Base-by-base conservation (phyloP, 2,888 invertebrate species). In the Beris chalybata region DNA sequence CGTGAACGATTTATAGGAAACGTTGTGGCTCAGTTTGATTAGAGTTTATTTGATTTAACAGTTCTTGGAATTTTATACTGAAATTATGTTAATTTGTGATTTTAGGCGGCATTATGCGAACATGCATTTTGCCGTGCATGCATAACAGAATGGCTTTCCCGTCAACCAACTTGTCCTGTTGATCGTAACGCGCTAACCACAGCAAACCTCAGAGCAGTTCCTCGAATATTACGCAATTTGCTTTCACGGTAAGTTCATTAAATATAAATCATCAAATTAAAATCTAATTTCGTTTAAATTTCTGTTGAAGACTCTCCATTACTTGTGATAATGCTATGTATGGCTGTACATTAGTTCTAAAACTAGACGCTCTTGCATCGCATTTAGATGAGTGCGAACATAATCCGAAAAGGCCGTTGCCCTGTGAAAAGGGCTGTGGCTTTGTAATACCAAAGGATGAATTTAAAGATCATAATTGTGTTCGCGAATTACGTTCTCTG, bases 371-470 rank as follows among this genome's bases (percentile, higher is more conserved):
- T 9, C 82, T 97, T 71, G 83, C 87, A n/a, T 84, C 89, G 29
- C 97, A 97, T 82, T 82, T 95, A 73, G 89, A 90, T 77, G 96
- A 96, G 81, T 97, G 97, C 83, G 91, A 91, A 81, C 91, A 88
- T 78, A 97, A 97, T 82, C 97, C 97, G 0, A 96, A 96, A 81
- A 86, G 95, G 75, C 95, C 95, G 13, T 87, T 95, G 75, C 91
- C 92, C 47, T 97, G 97, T 80, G 95, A 95, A 75, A 89, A 91
- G 72, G 97, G 97, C 22, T 97, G 97, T 76, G 96, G 95, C 29
- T 86, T 96, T 56, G 90, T 95, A 64, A 92, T 97, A 75, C 96
- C 97, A 9, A 97, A 96, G 82, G 96, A 97, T 82, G 95, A 96
- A 81, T 80, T 96, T 0, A 90, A 92, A 77, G 93, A 94, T 74